These are phyloP conservation scores for Polymixis flavicincta DNA, from an alignment of 2,888 invertebrate genomes.

Conservation along the genomic window DNA sequence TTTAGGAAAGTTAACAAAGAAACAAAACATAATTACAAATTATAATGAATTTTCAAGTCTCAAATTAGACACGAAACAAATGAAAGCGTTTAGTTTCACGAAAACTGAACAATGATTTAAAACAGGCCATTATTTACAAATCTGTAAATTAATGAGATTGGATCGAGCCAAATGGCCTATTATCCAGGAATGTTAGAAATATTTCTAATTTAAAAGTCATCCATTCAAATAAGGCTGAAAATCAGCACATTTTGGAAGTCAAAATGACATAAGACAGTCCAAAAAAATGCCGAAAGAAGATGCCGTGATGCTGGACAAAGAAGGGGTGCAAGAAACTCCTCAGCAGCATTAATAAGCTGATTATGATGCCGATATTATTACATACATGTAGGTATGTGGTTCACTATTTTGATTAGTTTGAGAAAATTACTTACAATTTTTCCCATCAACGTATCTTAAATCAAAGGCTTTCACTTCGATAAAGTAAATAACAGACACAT, in stretches of 20 bases:
- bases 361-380: no score
- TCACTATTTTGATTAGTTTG: neutral
- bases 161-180: neutral
- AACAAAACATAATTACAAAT: slow-evolving; percentile 4
- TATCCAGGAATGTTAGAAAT: no score
- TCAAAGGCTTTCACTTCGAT: slow-evolving; percentile 4
- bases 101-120: neutral
- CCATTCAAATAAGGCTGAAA: fast-evolving
- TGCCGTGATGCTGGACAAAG: no score
- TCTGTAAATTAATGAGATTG: neutral
- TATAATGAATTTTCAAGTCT: neutral
- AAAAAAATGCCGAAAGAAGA: no score
- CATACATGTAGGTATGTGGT: neutral
- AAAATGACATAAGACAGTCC: neutral
- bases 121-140: neutral
- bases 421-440: neutral
- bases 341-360: no score
- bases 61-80: slow-evolving; percentile 17
- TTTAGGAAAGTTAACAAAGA: neutral
- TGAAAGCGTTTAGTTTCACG: neutral
- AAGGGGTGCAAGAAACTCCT: no score
- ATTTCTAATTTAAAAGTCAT: neutral
- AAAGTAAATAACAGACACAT: slow-evolving; percentile 42
- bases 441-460: slow-evolving; percentile 4
- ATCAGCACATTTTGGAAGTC: neutral